Base-by-base conservation (phyloP, 2,888 invertebrate species). In the Tortricodes alternella region DNA sequence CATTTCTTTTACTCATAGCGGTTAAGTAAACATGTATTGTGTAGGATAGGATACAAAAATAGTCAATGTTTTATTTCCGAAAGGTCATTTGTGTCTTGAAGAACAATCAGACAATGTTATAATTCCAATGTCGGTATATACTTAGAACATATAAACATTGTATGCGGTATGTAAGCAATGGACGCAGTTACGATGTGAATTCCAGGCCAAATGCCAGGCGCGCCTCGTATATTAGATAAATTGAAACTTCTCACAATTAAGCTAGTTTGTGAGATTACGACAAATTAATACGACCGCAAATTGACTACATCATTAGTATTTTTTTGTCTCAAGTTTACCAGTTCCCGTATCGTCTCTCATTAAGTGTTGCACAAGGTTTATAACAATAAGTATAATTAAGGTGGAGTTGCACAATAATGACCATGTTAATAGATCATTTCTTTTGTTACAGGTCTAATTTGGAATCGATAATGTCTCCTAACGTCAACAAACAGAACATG, bases 61-160 rank as follows among this genome's bases (percentile, higher is more conserved):
- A 61, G 59, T 37, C 51, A 43, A 32, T 60, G 64, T 67, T 67
- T 66, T 68, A 68, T 67, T 66, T 65, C 62, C 62, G 64, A 68
- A 72, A 70, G 70, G 67, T 70, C 70, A 70, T 60, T 57, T 63
- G 61, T 57, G 51, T 18, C 58, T 49, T 21, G 11, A 29, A 38
- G 66, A 78, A 81, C 80, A 82, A 80, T 80, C 68, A 65, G 66
- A 65, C 66, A 60, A 53, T 81, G 74, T 79, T 78, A 76, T 79
- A 68, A 67, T 64, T 72, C 62, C 64, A 66, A 66, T 70, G 67
- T 61, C 61, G 60, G 53, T 64, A 62, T 46, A 24, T 35, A 49
- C 35, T 49, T 55, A 55, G 41, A 43, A 29, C 35, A 49, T 55
- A 55, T 39, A 55, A 55, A 55, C 48, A 48, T 35, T 15, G 21